These are phyloP conservation scores for Limenitis camilla DNA, from an alignment of 2,888 invertebrate genomes.

Conservation along the genomic window DNA sequence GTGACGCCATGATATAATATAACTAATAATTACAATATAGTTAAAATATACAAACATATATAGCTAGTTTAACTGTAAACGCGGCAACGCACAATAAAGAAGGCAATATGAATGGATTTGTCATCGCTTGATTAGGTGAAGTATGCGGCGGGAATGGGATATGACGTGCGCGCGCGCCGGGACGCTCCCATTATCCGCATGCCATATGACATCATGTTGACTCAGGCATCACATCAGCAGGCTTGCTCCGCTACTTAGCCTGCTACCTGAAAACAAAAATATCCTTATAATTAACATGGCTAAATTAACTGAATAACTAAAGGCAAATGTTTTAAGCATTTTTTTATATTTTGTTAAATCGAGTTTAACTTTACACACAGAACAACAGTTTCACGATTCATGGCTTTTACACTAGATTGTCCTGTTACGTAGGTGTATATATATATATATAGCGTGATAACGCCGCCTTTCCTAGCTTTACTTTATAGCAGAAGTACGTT, in stretches of 20 bases:
- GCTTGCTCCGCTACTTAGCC: constrained; percentile 30
- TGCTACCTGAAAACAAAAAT: constrained; percentile 17
- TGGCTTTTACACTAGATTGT: no score
- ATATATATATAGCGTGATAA: no score
- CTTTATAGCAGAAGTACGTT: no score
- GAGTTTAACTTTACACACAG: no score
- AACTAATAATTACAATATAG: background rate
- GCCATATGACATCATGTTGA: constrained; percentile 66
- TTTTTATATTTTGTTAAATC: no score
- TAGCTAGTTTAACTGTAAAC: constrained; percentile 30
- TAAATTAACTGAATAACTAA: no score
- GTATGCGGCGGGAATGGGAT: constrained; percentile 61
- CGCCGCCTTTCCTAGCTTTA: no score
- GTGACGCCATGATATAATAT: background rate
- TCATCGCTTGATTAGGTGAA: constrained; percentile 69
- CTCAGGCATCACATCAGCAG: constrained; percentile 40
- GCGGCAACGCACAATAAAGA: constrained; percentile 47
- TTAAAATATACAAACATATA: background rate
- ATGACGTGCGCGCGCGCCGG: constrained; percentile 47
- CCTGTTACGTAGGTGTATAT: no score
- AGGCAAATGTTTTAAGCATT: no score
- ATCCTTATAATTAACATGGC: no score
- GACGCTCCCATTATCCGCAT: constrained; percentile 56
- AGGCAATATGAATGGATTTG: constrained; percentile 60
- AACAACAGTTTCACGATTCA: no score